Conservation (phyloP, 2,113 vertebrate species). For the Meleagris gallopavo region DNA sequence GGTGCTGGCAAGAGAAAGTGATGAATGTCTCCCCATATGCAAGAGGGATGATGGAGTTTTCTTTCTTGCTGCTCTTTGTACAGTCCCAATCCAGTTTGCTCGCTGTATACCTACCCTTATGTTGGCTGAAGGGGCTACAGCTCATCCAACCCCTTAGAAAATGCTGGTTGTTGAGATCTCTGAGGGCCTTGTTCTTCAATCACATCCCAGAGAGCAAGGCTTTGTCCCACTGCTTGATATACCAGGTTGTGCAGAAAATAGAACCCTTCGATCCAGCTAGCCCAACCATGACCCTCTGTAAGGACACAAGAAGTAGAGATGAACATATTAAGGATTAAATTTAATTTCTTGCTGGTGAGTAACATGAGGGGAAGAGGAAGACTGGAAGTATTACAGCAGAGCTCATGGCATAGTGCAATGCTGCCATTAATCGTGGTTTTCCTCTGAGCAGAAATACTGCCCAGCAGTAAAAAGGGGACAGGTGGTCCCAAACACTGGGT, state of each 20-base stretch:
- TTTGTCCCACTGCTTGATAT: background rate
- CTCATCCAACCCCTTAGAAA: background rate
- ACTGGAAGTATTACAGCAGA: background rate
- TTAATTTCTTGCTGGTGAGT: background rate
- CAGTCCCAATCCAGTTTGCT: background rate
- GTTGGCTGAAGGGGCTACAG: background rate
- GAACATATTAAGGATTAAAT: background rate
- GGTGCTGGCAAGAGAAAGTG: background rate
- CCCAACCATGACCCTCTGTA: background rate
- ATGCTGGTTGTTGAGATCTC: fast-evolving
- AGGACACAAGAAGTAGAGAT: background rate
- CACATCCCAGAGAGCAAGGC: fast-evolving
- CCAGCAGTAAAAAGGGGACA: background rate
- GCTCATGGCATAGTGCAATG: background rate
- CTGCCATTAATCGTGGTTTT: background rate
- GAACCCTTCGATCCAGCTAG: background rate
- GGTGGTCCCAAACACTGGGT: background rate
- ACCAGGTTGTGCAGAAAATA: background rate
- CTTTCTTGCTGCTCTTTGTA: background rate
- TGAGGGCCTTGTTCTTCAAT: background rate
- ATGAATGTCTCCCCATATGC: background rate
- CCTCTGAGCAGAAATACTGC: background rate
- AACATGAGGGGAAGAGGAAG: background rate
- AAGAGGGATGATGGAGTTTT: background rate
- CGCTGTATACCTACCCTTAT: background rate